Percentiles rank a stretch among this genome's conserved stretches.
Conservation (phyloP, 1,140 invertebrate species). For the Vanessa tameamea region DNA sequence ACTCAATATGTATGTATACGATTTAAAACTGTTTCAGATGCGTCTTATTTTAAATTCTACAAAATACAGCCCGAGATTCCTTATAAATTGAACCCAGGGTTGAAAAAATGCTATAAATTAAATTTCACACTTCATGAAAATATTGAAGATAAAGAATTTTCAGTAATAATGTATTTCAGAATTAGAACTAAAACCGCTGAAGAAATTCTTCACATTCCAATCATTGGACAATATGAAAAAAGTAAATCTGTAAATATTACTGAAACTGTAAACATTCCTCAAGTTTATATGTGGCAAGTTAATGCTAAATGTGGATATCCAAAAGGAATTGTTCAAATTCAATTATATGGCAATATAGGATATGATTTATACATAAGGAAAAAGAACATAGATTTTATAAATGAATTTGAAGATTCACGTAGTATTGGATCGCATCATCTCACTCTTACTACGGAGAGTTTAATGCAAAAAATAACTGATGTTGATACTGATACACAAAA, state of each 20-base stretch:
- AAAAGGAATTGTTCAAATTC: conserved; percentile 42
- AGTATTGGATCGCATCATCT: conserved; percentile 38
- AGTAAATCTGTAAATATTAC: conserved; percentile 42
- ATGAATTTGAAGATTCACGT: conserved; percentile 19
- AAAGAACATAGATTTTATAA: conserved; percentile 40
- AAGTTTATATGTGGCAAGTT: conserved; percentile 62
- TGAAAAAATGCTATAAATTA: conserved; percentile 52
- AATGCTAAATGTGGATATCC: conserved; percentile 48
- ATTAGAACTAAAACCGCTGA: conserved; percentile 41
- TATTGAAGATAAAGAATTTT: conserved; percentile 30
- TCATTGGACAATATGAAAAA: conserved; percentile 41
- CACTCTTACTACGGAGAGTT: conserved; percentile 42
- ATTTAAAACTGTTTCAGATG: conserved; percentile 52
- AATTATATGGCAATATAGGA: conserved; percentile 40
- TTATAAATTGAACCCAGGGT: conserved; percentile 55
- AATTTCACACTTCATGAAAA: conserved; percentile 32
- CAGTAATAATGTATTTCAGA: conserved; percentile 52
- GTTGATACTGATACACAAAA: conserved; percentile 37
- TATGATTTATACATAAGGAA: conserved; percentile 61
- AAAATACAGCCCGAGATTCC: conserved; percentile 48
- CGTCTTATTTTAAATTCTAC: conserved; percentile 42
- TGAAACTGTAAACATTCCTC: conserved; percentile 50
- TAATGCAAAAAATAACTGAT: conserved; percentile 39
- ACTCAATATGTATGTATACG: conserved; percentile 45
- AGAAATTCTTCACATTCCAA: conserved; percentile 49